These are phyloP conservation scores for Nothoprocta perdicaria DNA, from an alignment of 2,113 vertebrate species.

Conservation along the genomic window DNA sequence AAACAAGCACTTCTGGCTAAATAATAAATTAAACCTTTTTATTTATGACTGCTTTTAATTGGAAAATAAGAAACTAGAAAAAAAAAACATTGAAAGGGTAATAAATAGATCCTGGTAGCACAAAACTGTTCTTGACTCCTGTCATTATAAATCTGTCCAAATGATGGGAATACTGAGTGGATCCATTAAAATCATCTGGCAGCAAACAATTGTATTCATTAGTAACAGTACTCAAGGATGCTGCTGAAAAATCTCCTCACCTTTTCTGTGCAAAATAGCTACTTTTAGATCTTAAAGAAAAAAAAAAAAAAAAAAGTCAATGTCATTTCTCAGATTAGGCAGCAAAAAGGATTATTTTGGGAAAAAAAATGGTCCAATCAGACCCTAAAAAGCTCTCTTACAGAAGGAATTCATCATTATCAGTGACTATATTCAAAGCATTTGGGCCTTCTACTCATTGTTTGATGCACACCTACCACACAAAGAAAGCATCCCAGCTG, in stretches of 20 bases:
- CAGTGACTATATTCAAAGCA: not conserved
- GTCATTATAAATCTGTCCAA: slow-evolving; percentile 12
- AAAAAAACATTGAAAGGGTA: slow-evolving; percentile 7
- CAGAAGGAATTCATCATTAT: not conserved
- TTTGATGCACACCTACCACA: not conserved
- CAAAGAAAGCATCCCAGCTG: not conserved
- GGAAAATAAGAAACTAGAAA: slow-evolving; percentile 11
- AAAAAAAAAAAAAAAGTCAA: not conserved
- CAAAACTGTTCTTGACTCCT: slow-evolving; percentile 1
- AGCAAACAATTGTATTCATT: not conserved
- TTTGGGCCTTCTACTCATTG: not conserved
- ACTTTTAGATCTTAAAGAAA: not conserved
- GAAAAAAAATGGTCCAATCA: slow-evolving; percentile 33
- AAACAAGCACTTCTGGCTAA: not conserved
- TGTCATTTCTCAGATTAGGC: not conserved
- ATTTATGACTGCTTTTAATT: not conserved
- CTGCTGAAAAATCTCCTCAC: not conserved
- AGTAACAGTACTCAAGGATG: not conserved
- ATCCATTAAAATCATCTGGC: not conserved
- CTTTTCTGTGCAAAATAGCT: not conserved
- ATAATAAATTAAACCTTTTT: not conserved
- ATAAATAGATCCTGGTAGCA: not conserved
- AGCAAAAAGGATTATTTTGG: not conserved
- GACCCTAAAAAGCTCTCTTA: not conserved
- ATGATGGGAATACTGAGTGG: not conserved